Percentiles rank a stretch among this genome's conserved stretches.
phyloP scores from a whole-genome alignment of 2,113 vertebrate genomes.

The Gorsachius goisagi region DNA sequence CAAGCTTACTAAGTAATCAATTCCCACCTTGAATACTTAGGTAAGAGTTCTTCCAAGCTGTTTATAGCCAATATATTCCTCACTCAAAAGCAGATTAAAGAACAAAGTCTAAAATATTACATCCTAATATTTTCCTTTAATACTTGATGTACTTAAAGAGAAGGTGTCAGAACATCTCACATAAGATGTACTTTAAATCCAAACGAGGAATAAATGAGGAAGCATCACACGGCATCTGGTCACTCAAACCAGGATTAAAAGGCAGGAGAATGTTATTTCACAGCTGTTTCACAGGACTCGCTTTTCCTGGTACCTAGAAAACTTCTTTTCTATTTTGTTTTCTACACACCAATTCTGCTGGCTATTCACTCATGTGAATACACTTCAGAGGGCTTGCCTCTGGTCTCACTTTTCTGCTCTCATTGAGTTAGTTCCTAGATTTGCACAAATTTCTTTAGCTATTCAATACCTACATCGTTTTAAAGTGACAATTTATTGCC shows the following conservation, averaged over 20 bases:
- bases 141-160: background rate
- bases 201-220: background rate
- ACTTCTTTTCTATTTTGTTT: background rate
- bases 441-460: background rate
- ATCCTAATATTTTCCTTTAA: background rate
- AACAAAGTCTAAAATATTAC: background rate
- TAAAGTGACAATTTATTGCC: background rate
- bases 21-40: slow-evolving; percentile 34
- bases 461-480: background rate
- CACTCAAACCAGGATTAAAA: background rate
- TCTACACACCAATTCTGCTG: background rate
- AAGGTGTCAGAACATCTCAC: background rate
- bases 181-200: background rate
- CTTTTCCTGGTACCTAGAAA: background rate
- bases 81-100: background rate
- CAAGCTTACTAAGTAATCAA: slow-evolving; percentile 50
- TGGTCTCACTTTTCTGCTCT: slow-evolving; percentile 19
- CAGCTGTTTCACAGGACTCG: background rate
- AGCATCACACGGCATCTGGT: background rate
- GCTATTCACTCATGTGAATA: background rate
- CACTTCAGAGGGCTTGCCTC: background rate
- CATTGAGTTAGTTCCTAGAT: background rate
- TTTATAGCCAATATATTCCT: slow-evolving; percentile 2
- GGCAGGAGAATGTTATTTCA: background rate
- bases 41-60: background rate